phyloP scores from a whole-genome alignment of 2,888 invertebrate genomes.

The Beris chalybata region DNA sequence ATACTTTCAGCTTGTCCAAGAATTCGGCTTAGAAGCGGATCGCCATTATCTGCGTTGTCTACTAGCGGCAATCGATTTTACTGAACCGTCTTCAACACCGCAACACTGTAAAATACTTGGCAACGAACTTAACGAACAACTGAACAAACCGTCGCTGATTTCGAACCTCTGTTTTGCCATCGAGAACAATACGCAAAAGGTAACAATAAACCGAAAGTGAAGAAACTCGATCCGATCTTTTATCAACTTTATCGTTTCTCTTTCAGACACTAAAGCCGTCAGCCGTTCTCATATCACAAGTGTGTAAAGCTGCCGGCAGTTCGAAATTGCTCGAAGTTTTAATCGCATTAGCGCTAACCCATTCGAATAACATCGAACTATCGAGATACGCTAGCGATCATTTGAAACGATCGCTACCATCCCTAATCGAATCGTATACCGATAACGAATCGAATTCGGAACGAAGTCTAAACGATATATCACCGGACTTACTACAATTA shows the following conservation, averaged over 20 bases:
- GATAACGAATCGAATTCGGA: conserved; percentile 76
- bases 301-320: conserved; percentile 84
- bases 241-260: not conserved
- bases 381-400: conserved; percentile 74
- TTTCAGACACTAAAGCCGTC: conserved; percentile 74
- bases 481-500: conserved; percentile 85
- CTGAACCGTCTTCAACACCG: conserved; percentile 63
- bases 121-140: conserved; percentile 75
- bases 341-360: conserved; percentile 81
- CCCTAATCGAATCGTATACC: conserved; percentile 82
- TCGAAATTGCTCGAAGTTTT: conserved; percentile 89
- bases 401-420: conserved; percentile 79
- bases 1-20: conserved; percentile 75
- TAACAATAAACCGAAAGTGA: conserved; percentile 44
- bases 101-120: conserved; percentile 74
- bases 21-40: conserved; percentile 95
- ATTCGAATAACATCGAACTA: conserved; percentile 78
- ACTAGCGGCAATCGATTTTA: conserved; percentile 86
- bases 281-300: conserved; percentile 77
- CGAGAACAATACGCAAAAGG: conserved; percentile 78
- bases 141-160: conserved; percentile 84
- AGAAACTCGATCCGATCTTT: not conserved
- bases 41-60: conserved; percentile 94
- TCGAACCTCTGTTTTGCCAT: conserved; percentile 87
- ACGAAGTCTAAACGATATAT: conserved; percentile 86